Percentiles rank a stretch among this genome's conserved stretches.
Conservation (phyloP, 2,888 invertebrate genomes). For the Aphrophora alni region DNA sequence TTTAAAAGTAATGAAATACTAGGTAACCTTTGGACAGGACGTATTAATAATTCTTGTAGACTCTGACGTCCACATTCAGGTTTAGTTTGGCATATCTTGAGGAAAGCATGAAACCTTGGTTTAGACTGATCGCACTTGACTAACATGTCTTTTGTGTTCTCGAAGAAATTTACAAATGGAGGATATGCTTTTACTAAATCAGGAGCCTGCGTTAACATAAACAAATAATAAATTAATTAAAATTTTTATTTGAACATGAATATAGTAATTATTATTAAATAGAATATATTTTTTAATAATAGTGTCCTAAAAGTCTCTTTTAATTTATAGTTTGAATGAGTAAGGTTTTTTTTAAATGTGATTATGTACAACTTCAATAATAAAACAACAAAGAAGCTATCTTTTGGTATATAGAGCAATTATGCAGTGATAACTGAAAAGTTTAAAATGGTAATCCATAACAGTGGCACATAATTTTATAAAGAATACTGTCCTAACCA, state of each 20-base stretch:
- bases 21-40: slow-evolving; percentile 97
- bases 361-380: no score
- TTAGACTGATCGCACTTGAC: slow-evolving; percentile 89
- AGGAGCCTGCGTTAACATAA: slow-evolving; percentile 63
- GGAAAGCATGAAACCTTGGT: slow-evolving; percentile 95
- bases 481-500: no score
- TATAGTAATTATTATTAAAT: neutral
- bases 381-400: no score
- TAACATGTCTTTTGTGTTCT: slow-evolving; percentile 94
- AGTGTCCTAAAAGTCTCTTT: no score
- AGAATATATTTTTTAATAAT: no score
- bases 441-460: no score
- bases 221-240: no score
- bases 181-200: slow-evolving; percentile 95
- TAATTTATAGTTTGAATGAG: no score
- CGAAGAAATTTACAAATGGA: slow-evolving; percentile 97
- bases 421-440: no score
- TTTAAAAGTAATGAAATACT: slow-evolving; percentile 93
- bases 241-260: neutral
- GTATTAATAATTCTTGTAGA: slow-evolving; percentile 93
- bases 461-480: no score
- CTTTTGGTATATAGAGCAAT: no score
- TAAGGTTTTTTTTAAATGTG: no score
- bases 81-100: slow-evolving; percentile 92
- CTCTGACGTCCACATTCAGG: slow-evolving; percentile 97